Evolutionary conservation across 2,888 invertebrate species (phyloP), one percentile per base, ranked within the genome.

Genomic region (Habroteleia sp.): DNA sequence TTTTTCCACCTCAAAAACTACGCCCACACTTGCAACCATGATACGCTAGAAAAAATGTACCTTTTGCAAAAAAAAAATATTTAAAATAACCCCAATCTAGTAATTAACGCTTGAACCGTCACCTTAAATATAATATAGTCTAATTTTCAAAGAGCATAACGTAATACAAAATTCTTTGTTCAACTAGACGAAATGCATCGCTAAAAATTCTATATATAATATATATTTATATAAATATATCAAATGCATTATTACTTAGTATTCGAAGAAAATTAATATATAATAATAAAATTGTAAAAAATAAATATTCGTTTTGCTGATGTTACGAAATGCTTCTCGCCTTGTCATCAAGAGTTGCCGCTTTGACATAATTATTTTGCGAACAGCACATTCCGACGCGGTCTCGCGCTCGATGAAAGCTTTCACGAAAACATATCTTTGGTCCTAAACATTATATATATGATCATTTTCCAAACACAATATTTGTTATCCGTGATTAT

Each of bases 401-500:
- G 13, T 79, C 77, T 84, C 81, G 69, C 77, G 78, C 79, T 76
- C 80, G 79, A 79, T 74, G 78, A 79, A 81, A 77, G 80, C 76
- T 76, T 82, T 79, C 79, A 80, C 77, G 76, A 82, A 84, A 81
- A 79, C 76, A 75, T 82, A 86, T 88, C 88, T 88, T 88, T 88
- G 88, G 88, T 88, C 86, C 86, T 87, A 87, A 86, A 85, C 60
- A 78, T 81, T 86, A 84, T 65, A 78, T 79, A 63, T 58, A 56
- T 76, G 77, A 80, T 69, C 44, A 79, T 80, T 74, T 80, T 76
- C 78, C 48, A 46, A 74, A 63, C 58, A 63, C 65, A 74, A 69
- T 48, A 48, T 37, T 46, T 41, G 62, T 63, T 63, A 41, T 63
- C 13, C 23, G 33, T 44, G 50, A 39, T 65, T 31, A 63, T 10